Evolutionary conservation across 1,140 invertebrate species (phyloP), one percentile per base, ranked within the genome.

Genomic region (Antheraea pernyi): DNA sequence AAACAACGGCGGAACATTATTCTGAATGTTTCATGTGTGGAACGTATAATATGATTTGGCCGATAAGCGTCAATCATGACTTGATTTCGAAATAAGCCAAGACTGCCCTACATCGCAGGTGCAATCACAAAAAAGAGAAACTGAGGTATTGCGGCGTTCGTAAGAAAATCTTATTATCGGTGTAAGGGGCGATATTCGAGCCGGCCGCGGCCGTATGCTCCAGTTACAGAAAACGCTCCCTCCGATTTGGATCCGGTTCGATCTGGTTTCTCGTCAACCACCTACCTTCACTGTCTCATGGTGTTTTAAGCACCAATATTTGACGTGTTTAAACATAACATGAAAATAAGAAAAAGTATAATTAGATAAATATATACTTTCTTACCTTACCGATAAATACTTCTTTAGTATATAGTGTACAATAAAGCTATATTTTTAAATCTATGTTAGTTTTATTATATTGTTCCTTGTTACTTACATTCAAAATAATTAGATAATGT

Each of bases 131-230:
- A 91, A 91, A 89, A 90, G 88, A 91, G 87, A 90, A 91, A 91
- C 83, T 81, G 73, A 75, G 69, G 68, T 79, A 67, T 82, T 84
- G 79, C 85, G 79, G 83, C 74, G 82, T 78, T 79, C 78, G 79
- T 88, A 91, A 88, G 89, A 89, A 90, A 91, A 89, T 87, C 86
- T 87, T 90, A 89, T 89, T 87, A 87, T 89, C 83, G 84, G 83
- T 87, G 79, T 86, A 88, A 89, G 87, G 86, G 85, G 84, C 89
- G 89, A 91, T 84, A 91, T 90, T 87, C 82, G 85, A 91, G 86
- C 80, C 83, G 80, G 69, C 80, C 70, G 79, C 81, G 79, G 68
- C 80, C 70, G 80, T 72, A 72, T 88, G 87, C 87, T 91, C 89
- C 89, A 91, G 86, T 91, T 91, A 90, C 87, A 81, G 83, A 86